Evolutionary conservation across 92 coral and sea anemone genomes (phyloP), one percentile per base, ranked within the genome.

Genomic region (Scolanthus callimorphus): DNA sequence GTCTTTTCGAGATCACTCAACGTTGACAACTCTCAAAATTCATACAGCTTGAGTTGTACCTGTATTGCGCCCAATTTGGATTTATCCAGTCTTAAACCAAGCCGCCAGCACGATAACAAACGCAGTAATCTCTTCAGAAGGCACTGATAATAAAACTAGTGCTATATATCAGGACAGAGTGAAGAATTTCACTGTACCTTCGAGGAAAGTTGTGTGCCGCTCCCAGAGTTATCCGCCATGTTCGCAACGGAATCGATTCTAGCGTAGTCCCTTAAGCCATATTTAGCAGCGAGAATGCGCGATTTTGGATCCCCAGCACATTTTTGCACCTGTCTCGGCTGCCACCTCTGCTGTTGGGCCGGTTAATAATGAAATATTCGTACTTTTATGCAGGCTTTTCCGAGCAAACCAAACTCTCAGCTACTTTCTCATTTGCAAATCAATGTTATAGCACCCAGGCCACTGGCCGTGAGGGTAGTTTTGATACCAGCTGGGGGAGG

Each of bases 241-340:
- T 20, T 59, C 20, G 38, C 20, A 11, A 9, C 22, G 4, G 52
- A 4, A 46, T 6, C 11, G 22, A 4, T 46, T 46, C 23, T 9
- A 20, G 17, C 52, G 52, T 21, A 6, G 17, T 20, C 17, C 41
- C 23, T 46, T 44, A 43, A 46, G 46, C 52, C 69, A 68, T 61
- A 15, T 46, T 61, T 29, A 44, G 31, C 27, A 23, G 44, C 2
- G 51, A 27, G 47, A 39, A 68, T 39, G 13, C 20, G 27, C 38
- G 20, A 9, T 17, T 68, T 39, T 68, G 28, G 64, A 45, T 17
- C 55, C 24, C 11, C 6, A 57, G 54, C 13, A 17, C 75, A 68
- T 68, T 20, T n/a, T 29, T 68, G 45, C 75, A 68, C 75, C 75
- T 68, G 75, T 52, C 38, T 47, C 29, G 24, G 11, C 57, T 49